A percentile compares a stretch with the other conserved stretches of the same genome.
Conservation (phyloP, 2,113 vertebrate species). For the Galemys pyrenaicus region DNA sequence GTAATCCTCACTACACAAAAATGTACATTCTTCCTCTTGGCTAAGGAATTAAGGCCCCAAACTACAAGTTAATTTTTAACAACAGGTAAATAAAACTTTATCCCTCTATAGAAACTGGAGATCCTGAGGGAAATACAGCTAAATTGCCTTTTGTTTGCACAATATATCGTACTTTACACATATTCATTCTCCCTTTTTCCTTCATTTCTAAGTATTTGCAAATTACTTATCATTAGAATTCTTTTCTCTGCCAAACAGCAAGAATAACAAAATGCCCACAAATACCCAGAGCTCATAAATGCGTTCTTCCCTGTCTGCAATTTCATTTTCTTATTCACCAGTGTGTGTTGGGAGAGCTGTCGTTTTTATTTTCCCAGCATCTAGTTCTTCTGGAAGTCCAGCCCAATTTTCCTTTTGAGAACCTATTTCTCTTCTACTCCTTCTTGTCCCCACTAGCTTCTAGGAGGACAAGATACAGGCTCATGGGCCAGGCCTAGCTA, state of each 20-base stretch:
- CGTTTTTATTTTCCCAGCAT: not conserved
- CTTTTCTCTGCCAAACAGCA: not conserved
- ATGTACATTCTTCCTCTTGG: not conserved
- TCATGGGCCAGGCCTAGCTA: not conserved
- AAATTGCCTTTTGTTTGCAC: not conserved
- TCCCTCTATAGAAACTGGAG: not conserved
- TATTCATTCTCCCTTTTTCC: not conserved
- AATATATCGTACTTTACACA: not conserved
- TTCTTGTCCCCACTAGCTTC: not conserved
- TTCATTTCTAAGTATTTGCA: not conserved
- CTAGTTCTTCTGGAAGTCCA: not conserved
- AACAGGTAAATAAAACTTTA: constrained; percentile 17
- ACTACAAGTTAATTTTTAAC: constrained; percentile 32
- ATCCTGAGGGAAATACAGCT: not conserved
- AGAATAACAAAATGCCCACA: not conserved
- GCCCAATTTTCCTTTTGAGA: not conserved
- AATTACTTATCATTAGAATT: not conserved
- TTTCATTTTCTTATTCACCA: no score
- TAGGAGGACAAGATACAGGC: not conserved
- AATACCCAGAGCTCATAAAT: no score
- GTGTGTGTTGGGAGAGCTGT: not conserved
- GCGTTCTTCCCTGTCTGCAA: not conserved
- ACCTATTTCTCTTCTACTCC: not conserved
- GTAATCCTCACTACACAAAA: not conserved
- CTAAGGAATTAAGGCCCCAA: not conserved